Percentiles rank a stretch among this genome's conserved stretches.
Conservation (phyloP, 2,797 vertebrate species). For the Trematomus bernacchii region DNA sequence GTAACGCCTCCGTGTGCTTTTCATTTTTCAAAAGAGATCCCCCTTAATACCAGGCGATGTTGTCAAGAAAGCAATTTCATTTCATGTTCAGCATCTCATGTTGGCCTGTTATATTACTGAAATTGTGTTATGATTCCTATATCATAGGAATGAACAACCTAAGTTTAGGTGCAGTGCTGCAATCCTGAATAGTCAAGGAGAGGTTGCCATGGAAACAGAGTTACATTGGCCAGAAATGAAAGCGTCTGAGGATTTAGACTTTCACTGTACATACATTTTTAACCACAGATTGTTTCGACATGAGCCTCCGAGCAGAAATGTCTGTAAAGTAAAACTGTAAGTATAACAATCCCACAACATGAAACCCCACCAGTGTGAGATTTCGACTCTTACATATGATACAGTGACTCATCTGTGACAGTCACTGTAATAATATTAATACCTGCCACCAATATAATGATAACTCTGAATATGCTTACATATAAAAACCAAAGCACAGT, state of each 20-base stretch:
- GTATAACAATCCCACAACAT: constrained; percentile 3
- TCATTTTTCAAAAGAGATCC: constrained; percentile 57
- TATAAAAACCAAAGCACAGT: constrained; percentile 2
- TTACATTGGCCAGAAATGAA: constrained; percentile 87
- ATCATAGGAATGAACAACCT: constrained; percentile 77
- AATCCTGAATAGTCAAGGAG: constrained; percentile 83
- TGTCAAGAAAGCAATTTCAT: constrained; percentile 54
- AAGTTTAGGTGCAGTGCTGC: constrained; percentile 86
- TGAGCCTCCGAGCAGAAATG: constrained; percentile 49
- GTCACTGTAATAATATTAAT: constrained; percentile 33
- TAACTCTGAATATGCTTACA: constrained; percentile 27
- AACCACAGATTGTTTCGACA: constrained; percentile 82
- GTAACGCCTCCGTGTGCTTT: constrained; percentile 50
- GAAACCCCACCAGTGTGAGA: background rate
- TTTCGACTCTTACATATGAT: constrained; percentile 5
- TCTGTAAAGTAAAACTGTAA: constrained; percentile 10
- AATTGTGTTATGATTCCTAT: constrained; percentile 71
- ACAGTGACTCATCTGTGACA: constrained; percentile 20
- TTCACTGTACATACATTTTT: constrained; percentile 86
- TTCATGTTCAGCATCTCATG: constrained; percentile 45
- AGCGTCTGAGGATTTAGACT: constrained; percentile 83
- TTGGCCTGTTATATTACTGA: constrained; percentile 63
- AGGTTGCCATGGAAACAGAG: constrained; percentile 89
- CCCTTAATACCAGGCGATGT: constrained; percentile 35
- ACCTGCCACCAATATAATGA: constrained; percentile 4